These are phyloP conservation scores for Schizotus pectinicornis DNA, from an alignment of 2,888 invertebrate genomes.

Conservation along the genomic window DNA sequence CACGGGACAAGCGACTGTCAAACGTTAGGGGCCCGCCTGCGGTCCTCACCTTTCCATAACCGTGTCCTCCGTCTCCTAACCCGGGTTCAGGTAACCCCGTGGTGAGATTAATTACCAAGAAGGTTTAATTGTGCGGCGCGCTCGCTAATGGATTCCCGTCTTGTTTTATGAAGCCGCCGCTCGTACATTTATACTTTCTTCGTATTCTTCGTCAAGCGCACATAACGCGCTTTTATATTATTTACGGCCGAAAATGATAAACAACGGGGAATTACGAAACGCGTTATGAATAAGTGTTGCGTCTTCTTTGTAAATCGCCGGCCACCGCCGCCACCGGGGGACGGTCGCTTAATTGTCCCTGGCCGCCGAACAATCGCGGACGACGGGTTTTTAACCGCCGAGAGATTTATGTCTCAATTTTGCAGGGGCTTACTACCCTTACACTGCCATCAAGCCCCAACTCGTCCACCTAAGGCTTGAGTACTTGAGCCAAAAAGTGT, in stretches of 20 bases:
- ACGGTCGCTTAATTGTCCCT: no score
- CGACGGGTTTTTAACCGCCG: no score
- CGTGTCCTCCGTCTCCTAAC: slow-evolving; percentile 10
- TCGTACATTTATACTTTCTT: slow-evolving; percentile 6
- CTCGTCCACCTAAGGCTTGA: no score
- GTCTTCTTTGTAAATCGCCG: no score
- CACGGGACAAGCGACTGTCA: slow-evolving; percentile 16
- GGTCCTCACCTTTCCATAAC: slow-evolving; percentile 25
- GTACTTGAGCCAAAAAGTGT: no score
- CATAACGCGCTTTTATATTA: slow-evolving; percentile 10
- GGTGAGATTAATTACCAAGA: slow-evolving; percentile 38
- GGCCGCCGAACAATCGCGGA: no score
- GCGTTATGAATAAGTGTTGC: slow-evolving; percentile 8
- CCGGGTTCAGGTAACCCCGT: slow-evolving; percentile 30
- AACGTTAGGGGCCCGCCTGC: slow-evolving; percentile 26
- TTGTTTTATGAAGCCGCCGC: slow-evolving; percentile 31
- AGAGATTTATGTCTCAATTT: no score
- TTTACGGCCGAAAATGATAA: slow-evolving; percentile 24
- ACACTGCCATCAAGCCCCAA: no score
- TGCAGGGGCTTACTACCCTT: no score
- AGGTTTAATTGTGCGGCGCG: slow-evolving; percentile 39
- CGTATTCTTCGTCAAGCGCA: neutral
- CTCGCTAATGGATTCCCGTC: slow-evolving; percentile 39
- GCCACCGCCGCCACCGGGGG: no score
- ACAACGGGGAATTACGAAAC: slow-evolving; percentile 18